phyloP scores from a whole-genome alignment of 2,888 invertebrate species.

The Cetonia aurata region DNA sequence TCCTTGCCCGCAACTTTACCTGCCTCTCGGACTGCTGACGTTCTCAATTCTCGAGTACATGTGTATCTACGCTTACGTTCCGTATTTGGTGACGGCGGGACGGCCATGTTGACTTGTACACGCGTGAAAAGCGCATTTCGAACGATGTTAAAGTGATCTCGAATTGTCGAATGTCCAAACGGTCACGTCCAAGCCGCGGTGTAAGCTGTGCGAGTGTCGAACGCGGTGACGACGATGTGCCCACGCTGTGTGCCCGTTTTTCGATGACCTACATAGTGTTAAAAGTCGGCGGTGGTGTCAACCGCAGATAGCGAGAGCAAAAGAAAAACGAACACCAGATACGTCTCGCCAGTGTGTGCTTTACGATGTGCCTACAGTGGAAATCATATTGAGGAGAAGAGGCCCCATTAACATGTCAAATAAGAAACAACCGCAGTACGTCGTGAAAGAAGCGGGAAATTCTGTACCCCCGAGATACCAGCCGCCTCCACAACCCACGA shows the following conservation, averaged over 20 bases:
- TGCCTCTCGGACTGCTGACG: constrained; percentile 48
- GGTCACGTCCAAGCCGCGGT: neutral
- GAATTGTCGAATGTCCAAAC: neutral
- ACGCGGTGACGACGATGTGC: constrained; percentile 51
- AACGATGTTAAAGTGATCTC: neutral
- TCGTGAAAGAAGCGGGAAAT: constrained; percentile 59
- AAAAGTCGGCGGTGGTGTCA: constrained; percentile 58
- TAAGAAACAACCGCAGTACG: constrained; percentile 65
- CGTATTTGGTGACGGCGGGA: constrained; percentile 16
- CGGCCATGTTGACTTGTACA: constrained; percentile 52
- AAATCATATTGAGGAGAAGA: constrained; percentile 19
- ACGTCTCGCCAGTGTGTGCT: neutral
- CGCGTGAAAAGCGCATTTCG: constrained; percentile 42
- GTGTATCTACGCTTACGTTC: constrained; percentile 21
- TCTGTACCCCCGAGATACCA: constrained; percentile 82
- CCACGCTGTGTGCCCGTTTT: constrained; percentile 50
- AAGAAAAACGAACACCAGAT: neutral
- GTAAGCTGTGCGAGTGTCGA: neutral
- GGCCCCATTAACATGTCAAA: constrained; percentile 64
- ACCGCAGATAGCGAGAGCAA: constrained; percentile 2
- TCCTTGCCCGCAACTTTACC: constrained; percentile 51
- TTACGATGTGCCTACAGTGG: constrained; percentile 13
- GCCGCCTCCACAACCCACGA: constrained; percentile 71
- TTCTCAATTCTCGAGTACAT: constrained; percentile 47
- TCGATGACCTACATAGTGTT: constrained; percentile 63